Conservation (phyloP, 2,113 vertebrate genomes). For the Nycticebus coucang region DNA sequence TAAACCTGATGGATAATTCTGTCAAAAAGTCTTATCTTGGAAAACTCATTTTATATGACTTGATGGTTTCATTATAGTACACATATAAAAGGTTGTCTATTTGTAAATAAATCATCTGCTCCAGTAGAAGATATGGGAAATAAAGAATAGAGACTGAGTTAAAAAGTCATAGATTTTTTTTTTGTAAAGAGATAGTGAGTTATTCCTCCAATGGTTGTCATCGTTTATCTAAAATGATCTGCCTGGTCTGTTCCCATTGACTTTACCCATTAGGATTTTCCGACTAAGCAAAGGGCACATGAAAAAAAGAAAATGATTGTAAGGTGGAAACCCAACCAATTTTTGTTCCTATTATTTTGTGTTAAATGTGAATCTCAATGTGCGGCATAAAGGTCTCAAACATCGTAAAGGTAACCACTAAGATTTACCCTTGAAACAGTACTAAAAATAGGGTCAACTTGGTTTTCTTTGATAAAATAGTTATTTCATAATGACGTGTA, state of each 20-base stretch:
- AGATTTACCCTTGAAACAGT: not conserved
- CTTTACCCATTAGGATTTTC: not conserved
- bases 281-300: not conserved
- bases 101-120: slow-evolving; percentile 17
- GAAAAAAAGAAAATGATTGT: not conserved
- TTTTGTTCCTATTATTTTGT: no score
- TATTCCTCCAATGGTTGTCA: not conserved
- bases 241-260: not conserved
- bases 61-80: not conserved
- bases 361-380: not conserved
- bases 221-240: not conserved
- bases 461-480: not conserved
- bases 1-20: not conserved
- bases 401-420: not conserved
- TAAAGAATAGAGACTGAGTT: not conserved
- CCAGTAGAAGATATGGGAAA: not conserved
- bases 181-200: not conserved
- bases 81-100: not conserved
- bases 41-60: not conserved
- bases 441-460: not conserved
- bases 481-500: not conserved
- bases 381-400: not conserved
- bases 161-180: not conserved
- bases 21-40: slow-evolving; percentile 7
- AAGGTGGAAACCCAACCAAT: not conserved